Evolutionary conservation across 2,888 invertebrate genomes (phyloP).

Genomic region (Ormyrus pomaceus): DNA sequence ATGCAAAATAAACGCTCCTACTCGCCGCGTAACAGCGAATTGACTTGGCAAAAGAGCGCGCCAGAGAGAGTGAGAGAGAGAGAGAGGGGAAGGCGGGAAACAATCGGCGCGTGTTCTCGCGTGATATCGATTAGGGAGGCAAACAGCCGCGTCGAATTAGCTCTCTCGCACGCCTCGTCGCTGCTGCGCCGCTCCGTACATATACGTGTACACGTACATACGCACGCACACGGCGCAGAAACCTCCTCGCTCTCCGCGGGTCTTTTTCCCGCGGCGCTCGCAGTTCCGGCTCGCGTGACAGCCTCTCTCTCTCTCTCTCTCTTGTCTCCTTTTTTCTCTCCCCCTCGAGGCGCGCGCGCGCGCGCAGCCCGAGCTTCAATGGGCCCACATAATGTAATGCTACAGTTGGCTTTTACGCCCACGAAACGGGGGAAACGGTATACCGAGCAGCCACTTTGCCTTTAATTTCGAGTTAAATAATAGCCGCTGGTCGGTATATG

Average conservation of each 20-base stretch:
- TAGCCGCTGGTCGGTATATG: conserved; percentile 55
- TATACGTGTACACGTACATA: too few species aligned
- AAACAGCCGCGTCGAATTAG: conserved; percentile 58
- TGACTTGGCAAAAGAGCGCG: too few species aligned
- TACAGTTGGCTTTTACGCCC: conserved; percentile 64
- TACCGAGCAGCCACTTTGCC: conserved; percentile 62
- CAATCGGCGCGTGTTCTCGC: conserved; percentile 32
- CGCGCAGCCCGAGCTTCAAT: conserved; percentile 58
- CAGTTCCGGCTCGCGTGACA: conserved; percentile 68
- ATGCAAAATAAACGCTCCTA: too few species aligned
- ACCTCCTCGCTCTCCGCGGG: too few species aligned
- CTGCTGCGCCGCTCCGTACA: conserved; percentile 49
- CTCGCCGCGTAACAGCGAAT: too few species aligned
- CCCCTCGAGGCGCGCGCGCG: conserved; percentile 46
- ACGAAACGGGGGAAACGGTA: conserved; percentile 54
- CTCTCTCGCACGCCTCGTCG: conserved; percentile 44
- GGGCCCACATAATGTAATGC: conserved; percentile 67
- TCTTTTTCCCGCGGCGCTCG: conserved; percentile 27
- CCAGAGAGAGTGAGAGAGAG: too few species aligned
- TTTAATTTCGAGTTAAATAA: conserved; percentile 66
- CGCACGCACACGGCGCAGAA: too few species aligned
- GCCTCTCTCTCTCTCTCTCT: conserved; percentile 32
- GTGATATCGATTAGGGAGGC: conserved; percentile 56
- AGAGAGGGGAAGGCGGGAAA: neutral
- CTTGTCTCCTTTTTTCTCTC: conserved; percentile 1